Evolutionary conservation across 2,888 invertebrate species (phyloP), one percentile per base, ranked within the genome.

Genomic region (Lasioglossum lativentre): DNA sequence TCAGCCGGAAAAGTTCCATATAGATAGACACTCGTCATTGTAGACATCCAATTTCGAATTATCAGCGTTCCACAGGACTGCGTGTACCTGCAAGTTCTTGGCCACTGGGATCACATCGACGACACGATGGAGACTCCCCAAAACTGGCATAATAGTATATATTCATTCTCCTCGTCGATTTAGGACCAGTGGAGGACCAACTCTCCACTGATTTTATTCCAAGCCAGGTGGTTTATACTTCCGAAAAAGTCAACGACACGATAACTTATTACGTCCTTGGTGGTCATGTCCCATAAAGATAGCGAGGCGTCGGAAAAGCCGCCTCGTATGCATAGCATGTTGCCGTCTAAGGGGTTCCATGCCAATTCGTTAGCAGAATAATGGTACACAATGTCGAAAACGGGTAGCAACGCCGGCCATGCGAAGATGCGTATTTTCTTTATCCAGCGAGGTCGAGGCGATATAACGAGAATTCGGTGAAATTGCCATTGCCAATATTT

Each of bases 151-250:
- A 47, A 90, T 85, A 5, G 88, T n/a, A n/a, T 83, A 56, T 88
- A 80, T 27, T 75, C 70, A 12, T 87, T 88, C 12, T 75, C n/a
- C 1, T 80, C 86, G 10, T 86, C 85, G 42, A 77, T 82, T 74
- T 92, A 91, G 52, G 85, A 86, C 94, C 94, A 94, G n/a, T 92
- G 90, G 5, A 94, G 94, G 78, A 94, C 86, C 76, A 94, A 85
- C 79, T 94, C 94, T n/a, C 92, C 93, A 66, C 92, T 93, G 3
- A 90, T 80, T 75, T 93, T 93, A 76, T 94, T 94, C 92, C 94
- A 94, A 10, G 85, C 80, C 68, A 94, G 75, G 70, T 90, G 84
- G 59, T 92, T 89, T 71, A 94, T 91, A n/a, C 80, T 47, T 66
- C 92, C 90, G 14, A 80, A 23, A 40, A 92, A 92, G 6, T 82